Evolutionary conservation across 2,888 invertebrate genomes (phyloP), one percentile per base, ranked within the genome.

Genomic region (Boloria euphrosyne): DNA sequence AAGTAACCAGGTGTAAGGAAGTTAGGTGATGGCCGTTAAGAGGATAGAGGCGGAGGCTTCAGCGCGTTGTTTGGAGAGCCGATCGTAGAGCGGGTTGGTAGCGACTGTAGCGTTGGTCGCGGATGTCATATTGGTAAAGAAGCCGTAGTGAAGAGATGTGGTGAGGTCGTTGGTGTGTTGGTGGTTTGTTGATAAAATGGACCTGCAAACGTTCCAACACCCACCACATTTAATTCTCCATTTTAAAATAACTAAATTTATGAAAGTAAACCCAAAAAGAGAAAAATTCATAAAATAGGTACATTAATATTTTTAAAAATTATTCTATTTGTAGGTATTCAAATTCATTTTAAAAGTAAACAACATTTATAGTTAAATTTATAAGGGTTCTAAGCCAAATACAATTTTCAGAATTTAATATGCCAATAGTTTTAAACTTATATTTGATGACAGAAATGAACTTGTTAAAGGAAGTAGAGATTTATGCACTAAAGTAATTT

Each of bases 141-240:
- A 86, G 88, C 88, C 86, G 90, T 89, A 86, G 89, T 90, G 90
- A 87, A 89, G 86, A 90, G 88, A 89, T 91, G 91, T 90, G 89
- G 91, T 91, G 91, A 90, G 89, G 82, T 87, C 87, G 87, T 87
- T 87, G 91, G 90, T 90, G 90, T 91, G 90, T 90, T 91, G 90
- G 91, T 91, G 89, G 91, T 90, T 90, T 87, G 89, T 91, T 91
- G 91, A 90, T 89, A 90, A 87, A 91, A 91, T 91, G 91, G 91
- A 93, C 92, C 93, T 93, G 93, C 76, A 93, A 92, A 92, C 91
- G 92, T 91, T 92, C 92, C 92, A 92, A 92, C 92, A 92, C 91
- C 92, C 92, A 92, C 92, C 92, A 90, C 91, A 78, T 91, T 92
- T 90, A 91, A 80, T 89, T 82, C 84, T 85, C 77, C 81, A 58